Base-by-base conservation (phyloP, 2,113 vertebrate genomes). In the Sula dactylatra region DNA sequence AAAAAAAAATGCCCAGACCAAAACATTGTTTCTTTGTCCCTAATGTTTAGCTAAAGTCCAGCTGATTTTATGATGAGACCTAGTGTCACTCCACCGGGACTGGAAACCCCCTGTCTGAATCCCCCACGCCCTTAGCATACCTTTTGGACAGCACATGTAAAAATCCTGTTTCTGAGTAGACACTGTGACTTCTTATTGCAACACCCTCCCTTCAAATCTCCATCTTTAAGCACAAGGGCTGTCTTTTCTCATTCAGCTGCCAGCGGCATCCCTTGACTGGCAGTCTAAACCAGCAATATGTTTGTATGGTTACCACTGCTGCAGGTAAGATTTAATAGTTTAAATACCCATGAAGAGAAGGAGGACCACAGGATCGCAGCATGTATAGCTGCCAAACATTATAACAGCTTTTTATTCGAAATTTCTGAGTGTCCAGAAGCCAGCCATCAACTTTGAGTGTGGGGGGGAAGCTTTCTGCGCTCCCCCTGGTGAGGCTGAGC, bases 271-370 rank as follows among this genome's bases (percentile, higher is more conserved):
- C 52, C 69, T 11, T 18, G 22, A 27, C 32, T 5, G 1, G 13
- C 40, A 26, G 55, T 2, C 50, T 21, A 11, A 58, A 10, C 38
- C 1, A 0, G 32, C 17, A 5, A 6, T n/a, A n/a, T n/a, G n/a
- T n/a, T n/a, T n/a, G n/a, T n/a, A n/a, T n/a, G n/a, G n/a, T n/a
- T n/a, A n/a, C n/a, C n/a, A n/a, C n/a, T n/a, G n/a, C n/a, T n/a
- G n/a, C n/a, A n/a, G n/a, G n/a, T n/a, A 42, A 22, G 42, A 45
- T 52, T 62, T 34, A 52, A n/a, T 3, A 1, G 5, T 1, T 4
- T 20, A 64, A 64, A 64, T 13, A 29, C 14, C 24, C 26, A 4
- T 0, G 20, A 45, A 8, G 32, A 44, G 54, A 5, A 22, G 55
- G 6, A 38, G 10, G n/a, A 59, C 9, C 8, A 3, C 11, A 19